These are phyloP conservation scores for Hyperoplus immaculatus DNA, from an alignment of 2,797 vertebrate species.

Conservation along the genomic window DNA sequence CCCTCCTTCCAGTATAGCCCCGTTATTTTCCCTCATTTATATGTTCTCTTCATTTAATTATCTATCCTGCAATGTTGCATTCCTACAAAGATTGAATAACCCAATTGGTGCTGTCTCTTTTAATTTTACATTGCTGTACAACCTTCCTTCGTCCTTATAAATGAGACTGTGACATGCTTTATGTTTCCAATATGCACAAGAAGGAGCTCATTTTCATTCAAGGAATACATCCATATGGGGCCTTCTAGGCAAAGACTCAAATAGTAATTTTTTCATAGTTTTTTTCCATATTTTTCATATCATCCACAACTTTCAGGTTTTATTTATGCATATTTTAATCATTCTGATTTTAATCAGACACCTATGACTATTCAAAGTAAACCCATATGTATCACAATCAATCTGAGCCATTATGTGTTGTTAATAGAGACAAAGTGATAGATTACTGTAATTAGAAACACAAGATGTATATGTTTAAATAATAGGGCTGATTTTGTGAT, in stretches of 20 bases:
- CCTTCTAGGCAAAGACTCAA: slow-evolving; percentile 36
- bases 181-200: slow-evolving; percentile 22
- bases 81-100: slow-evolving; percentile 11
- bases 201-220: slow-evolving; percentile 42
- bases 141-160: slow-evolving; percentile 5
- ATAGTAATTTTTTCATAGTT: not conserved
- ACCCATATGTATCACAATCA: slow-evolving; percentile 16
- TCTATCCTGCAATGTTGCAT: slow-evolving; percentile 18
- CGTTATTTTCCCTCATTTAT: slow-evolving; percentile 27
- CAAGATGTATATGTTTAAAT: not conserved
- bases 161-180: slow-evolving; percentile 10
- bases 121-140: slow-evolving; percentile 14
- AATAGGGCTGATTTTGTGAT: not conserved
- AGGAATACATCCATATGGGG: slow-evolving; percentile 6
- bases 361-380: slow-evolving; percentile 28
- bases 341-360: slow-evolving; percentile 22
- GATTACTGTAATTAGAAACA: not conserved
- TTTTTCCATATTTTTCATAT: slow-evolving; percentile 43
- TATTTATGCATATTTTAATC: slow-evolving; percentile 40
- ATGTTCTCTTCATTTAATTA: not conserved
- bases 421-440: slow-evolving; percentile 8
- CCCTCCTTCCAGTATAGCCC: slow-evolving; percentile 45
- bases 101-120: slow-evolving; percentile 18
- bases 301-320: slow-evolving; percentile 16
- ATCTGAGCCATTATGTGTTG: not conserved